Evolutionary conservation across 2,888 invertebrate species (phyloP).

Genomic region (Clepsis dumicolana): DNA sequence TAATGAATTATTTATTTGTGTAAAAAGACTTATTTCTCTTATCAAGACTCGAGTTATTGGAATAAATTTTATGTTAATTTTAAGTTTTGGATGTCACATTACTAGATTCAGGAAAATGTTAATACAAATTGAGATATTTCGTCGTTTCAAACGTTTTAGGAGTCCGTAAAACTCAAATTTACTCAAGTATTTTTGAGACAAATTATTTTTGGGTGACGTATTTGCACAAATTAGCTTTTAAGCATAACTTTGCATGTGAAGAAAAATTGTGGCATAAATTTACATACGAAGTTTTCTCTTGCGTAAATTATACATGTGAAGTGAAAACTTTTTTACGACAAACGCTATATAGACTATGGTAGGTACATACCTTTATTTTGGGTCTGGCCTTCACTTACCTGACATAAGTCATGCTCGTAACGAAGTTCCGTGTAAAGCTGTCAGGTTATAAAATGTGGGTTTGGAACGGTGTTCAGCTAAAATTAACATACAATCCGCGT

Average conservation of each 20-base stretch:
- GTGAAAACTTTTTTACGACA: too few species aligned
- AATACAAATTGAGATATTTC: background rate
- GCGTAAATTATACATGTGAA: too few species aligned
- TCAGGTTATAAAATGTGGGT: conserved; percentile 49
- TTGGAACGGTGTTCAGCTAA: conserved; percentile 48
- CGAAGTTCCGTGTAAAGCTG: conserved; percentile 31
- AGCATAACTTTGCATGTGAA: too few species aligned
- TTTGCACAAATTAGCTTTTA: too few species aligned
- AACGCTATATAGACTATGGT: too few species aligned
- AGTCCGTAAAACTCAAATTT: too few species aligned
- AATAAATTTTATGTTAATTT: background rate
- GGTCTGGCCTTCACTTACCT: background rate
- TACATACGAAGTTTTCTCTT: too few species aligned
- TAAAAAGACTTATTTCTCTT: conserved; percentile 1
- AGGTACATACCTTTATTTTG: background rate
- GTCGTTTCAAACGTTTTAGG: background rate
- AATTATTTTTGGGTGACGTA: too few species aligned
- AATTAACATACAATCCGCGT: conserved; percentile 65
- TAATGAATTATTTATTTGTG: conserved; percentile 23
- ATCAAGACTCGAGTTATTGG: background rate
- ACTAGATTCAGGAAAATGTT: background rate
- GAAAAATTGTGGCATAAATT: too few species aligned
- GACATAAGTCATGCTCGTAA: background rate
- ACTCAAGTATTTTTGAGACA: too few species aligned
- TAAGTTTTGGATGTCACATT: background rate